Evolutionary conservation across 2,797 vertebrate genomes (phyloP).

Genomic region (Gila robusta): DNA sequence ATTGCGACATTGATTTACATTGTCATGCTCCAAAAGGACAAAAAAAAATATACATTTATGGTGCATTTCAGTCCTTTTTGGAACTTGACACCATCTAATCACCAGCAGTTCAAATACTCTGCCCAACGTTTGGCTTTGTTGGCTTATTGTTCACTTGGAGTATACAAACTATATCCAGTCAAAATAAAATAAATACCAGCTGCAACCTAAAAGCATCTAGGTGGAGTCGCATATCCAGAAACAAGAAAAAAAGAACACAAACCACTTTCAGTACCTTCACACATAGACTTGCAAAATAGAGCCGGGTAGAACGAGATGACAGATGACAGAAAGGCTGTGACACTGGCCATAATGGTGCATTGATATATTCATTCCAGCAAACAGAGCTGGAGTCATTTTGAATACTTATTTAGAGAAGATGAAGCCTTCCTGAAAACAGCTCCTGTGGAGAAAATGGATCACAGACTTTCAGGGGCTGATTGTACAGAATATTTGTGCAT

Average conservation of each 20-base stretch:
- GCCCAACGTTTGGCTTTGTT: background rate
- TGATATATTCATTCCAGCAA: conserved; percentile 40
- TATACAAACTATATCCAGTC: background rate
- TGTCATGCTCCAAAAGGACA: no score
- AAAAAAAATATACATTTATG: background rate
- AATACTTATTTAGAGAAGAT: conserved; percentile 47
- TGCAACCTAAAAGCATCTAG: background rate
- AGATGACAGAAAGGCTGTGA: conserved; percentile 17
- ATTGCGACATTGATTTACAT: background rate
- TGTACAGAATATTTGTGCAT: background rate
- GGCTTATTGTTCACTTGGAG: background rate
- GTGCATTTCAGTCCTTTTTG: background rate
- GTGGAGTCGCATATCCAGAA: background rate
- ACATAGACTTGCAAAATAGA: conserved; percentile 22
- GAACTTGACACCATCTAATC: background rate
- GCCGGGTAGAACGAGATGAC: background rate
- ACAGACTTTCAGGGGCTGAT: conserved; percentile 22
- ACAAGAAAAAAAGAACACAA: background rate
- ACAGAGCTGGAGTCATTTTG: conserved; percentile 16
- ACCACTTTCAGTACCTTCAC: background rate
- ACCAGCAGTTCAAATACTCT: background rate
- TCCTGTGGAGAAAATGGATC: conserved; percentile 1
- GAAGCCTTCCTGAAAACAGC: conserved; percentile 12
- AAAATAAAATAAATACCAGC: background rate
- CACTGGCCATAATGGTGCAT: conserved; percentile 14